A percentile compares a stretch with the other conserved stretches of the same genome.
Conservation (phyloP, 2,113 vertebrate species). For the Bucco capensis region DNA sequence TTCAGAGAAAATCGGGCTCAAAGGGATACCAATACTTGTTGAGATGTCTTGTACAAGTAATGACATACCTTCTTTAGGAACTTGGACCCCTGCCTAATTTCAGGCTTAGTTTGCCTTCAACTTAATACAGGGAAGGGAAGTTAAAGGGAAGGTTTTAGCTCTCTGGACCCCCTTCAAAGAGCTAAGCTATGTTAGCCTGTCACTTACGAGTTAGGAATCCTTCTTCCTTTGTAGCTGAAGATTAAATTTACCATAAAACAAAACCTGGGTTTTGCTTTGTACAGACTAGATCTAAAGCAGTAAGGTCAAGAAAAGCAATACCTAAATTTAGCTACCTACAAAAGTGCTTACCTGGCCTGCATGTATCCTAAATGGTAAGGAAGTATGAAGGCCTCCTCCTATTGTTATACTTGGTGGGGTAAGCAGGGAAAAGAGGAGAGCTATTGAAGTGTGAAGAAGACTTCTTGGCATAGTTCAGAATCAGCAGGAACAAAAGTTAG, state of each 20-base stretch:
- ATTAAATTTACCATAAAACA: background rate
- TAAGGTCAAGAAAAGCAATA: background rate
- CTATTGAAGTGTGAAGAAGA: background rate
- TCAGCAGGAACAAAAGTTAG: background rate
- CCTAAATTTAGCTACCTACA: background rate
- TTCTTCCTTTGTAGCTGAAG: background rate
- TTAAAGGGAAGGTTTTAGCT: background rate
- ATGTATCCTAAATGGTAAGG: background rate
- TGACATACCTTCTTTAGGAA: background rate
- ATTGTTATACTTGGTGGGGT: background rate
- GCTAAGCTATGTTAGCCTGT: background rate
- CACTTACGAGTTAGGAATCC: background rate
- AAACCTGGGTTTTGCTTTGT: background rate
- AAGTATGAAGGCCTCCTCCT: background rate
- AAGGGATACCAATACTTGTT: background rate
- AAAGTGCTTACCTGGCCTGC: background rate
- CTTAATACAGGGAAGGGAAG: background rate
- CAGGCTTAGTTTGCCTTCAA: background rate
- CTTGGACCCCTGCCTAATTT: background rate
- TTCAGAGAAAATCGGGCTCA: background rate
- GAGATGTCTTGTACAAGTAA: background rate
- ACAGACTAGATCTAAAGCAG: background rate
- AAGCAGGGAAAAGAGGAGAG: background rate
- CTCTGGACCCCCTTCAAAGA: background rate
- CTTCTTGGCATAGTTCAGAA: background rate